Conservation (phyloP, 2,888 invertebrate species). For the Stegophylla sp. region DNA sequence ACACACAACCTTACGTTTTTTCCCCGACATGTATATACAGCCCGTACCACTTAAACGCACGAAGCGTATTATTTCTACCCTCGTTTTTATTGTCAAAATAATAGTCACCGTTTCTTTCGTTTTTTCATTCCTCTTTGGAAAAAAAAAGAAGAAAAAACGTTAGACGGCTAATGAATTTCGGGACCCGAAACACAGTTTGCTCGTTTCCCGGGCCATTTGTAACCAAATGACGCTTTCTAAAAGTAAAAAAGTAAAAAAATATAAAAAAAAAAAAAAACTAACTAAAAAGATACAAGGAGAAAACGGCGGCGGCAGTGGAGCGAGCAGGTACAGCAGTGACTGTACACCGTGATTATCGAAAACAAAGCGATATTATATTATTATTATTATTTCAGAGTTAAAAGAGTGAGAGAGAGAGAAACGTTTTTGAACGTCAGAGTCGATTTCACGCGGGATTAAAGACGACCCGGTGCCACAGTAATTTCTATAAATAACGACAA, state of each 20-base stretch:
- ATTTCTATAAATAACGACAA: too few species aligned
- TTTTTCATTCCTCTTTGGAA: slow-evolving; percentile 43
- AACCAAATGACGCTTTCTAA: slow-evolving; percentile 54
- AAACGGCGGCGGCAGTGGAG: not conserved
- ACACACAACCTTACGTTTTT: slow-evolving; percentile 38
- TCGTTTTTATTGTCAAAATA: slow-evolving; percentile 56
- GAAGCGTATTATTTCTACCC: slow-evolving; percentile 32
- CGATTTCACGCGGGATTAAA: not conserved
- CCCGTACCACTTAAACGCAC: not conserved
- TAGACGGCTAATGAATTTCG: slow-evolving; percentile 58
- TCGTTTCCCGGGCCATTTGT: slow-evolving; percentile 56
- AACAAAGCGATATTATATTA: slow-evolving; percentile 8
- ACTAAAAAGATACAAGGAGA: slow-evolving; percentile 13
- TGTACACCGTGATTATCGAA: slow-evolving; percentile 21
- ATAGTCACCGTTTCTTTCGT: slow-evolving; percentile 52
- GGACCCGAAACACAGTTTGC: slow-evolving; percentile 47
- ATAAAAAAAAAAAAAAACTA: slow-evolving; percentile 9
- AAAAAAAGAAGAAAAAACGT: too few species aligned
- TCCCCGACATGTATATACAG: not conserved
- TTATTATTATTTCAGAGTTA: not conserved
- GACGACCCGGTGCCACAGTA: not conserved
- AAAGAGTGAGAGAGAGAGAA: not conserved
- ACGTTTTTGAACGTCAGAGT: not conserved
- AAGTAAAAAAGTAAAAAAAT: not conserved
- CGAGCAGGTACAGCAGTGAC: slow-evolving; percentile 13